Evolutionary conservation across 2,797 vertebrate genomes (phyloP), one percentile per base, ranked within the genome.

Genomic region (Gila robusta): DNA sequence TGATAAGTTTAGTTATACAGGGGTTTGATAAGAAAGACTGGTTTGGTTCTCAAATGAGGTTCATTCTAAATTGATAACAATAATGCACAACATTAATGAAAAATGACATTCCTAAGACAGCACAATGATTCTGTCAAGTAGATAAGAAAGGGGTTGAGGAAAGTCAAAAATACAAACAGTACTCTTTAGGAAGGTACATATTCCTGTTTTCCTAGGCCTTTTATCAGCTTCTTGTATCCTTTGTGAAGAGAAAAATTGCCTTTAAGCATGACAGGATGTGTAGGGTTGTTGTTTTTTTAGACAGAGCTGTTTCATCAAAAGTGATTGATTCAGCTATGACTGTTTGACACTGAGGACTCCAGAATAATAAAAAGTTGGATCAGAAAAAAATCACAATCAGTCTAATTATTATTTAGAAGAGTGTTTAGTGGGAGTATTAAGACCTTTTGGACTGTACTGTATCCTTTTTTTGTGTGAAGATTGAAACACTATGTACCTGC

Each of bases 181-280:
- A 47, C 41, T 66, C 32, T 84, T 59, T 56, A 59, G 66, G 79
- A 85, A 80, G 67, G 10, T 62, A 62, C 67, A 85, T 64, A 80
- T 80, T 80, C 77, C 84, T 85, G 84, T 79, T 85, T 85, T 35
- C 56, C 41, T 37, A 59, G 17, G 35, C 17, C 26, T 26, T 80
- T 85, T 85, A 85, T 85, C 84, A 85, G 77, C 37, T 2, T 47
- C 37, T 72, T 85, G 77, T 85, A 59, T 85, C 84, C 77, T 85
- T 54, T n/a, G 54, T 64, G 8, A 37, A 28, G 69, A 64, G 84
- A 85, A 72, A 73, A 80, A 85, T 73, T n/a, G 84, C 52, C 21
- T 19, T 26, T 35, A 28, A 19, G 67, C 84, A 19, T 72, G 67
- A 80, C 84, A 72, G 76, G 84, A 80, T 80, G 72, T 74, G 80